Evolutionary conservation across 1,140 invertebrate genomes (phyloP).

Genomic region (Eubasilissa regina): DNA sequence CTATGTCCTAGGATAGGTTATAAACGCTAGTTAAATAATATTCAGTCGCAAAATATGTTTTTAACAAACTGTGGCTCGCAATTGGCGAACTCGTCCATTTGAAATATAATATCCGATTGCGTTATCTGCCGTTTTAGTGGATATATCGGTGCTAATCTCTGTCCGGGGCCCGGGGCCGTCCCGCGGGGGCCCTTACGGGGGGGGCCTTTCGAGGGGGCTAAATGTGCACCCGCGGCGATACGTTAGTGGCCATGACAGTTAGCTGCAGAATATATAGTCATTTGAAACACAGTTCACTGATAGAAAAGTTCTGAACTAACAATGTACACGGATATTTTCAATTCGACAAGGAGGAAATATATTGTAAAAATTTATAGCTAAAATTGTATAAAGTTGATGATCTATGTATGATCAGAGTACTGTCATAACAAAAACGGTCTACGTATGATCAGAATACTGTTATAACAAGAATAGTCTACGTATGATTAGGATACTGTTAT

Average conservation of each 20-base stretch:
- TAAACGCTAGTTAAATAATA: no score
- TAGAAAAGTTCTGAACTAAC: background rate
- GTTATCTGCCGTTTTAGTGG: slow-evolving; percentile 24
- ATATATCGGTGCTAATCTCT: slow-evolving; percentile 16
- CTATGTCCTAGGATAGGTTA: no score
- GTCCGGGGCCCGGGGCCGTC: background rate
- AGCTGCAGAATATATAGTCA: slow-evolving; percentile 21
- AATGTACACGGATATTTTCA: no score
- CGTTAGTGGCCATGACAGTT: slow-evolving; percentile 28
- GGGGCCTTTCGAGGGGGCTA: background rate
- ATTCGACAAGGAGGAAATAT: no score
- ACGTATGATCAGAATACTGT: no score
- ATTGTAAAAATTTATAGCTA: no score
- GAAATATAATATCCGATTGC: slow-evolving; percentile 15
- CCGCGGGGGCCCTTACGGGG: slow-evolving; percentile 10
- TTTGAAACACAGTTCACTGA: background rate
- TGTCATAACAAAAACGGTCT: no score
- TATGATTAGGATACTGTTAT: no score
- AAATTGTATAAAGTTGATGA: no score
- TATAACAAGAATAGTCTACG: no score
- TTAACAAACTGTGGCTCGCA: background rate
- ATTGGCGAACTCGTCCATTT: background rate
- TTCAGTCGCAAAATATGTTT: no score
- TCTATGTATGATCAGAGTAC: no score
- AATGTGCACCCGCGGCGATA: slow-evolving; percentile 2